Percentiles rank a stretch among this genome's conserved stretches.
phyloP scores from a whole-genome alignment of 2,113 vertebrate species.

The Pycnonotus jocosus region DNA sequence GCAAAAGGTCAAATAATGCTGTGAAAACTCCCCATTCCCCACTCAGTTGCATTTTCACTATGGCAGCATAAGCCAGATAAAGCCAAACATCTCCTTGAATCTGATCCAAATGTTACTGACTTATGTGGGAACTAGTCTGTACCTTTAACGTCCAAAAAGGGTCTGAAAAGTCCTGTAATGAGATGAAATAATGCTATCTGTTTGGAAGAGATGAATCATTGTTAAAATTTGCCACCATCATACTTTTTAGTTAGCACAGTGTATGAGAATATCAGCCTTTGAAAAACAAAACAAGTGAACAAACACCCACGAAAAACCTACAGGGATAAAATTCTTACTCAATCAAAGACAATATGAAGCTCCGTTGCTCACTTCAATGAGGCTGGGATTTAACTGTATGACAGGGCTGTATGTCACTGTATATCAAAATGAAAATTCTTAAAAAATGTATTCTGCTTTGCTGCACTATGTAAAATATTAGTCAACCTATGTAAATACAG shows the following conservation, averaged over 20 bases:
- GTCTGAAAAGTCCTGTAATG: background rate
- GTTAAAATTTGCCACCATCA: background rate
- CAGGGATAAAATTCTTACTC: background rate
- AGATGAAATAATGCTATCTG: background rate
- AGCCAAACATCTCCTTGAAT: conserved; percentile 3
- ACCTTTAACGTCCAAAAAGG: conserved; percentile 1
- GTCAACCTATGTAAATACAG: background rate
- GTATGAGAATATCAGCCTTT: background rate
- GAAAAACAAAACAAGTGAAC: background rate
- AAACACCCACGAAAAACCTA: background rate
- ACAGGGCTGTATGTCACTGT: background rate
- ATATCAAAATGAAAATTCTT: background rate
- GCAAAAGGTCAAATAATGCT: background rate
- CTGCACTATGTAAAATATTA: background rate
- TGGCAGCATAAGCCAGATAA: background rate
- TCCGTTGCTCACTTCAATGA: background rate
- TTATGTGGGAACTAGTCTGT: background rate
- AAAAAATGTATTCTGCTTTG: background rate
- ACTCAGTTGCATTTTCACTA: background rate
- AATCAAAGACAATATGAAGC: background rate
- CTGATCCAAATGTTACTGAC: background rate
- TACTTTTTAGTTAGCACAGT: background rate
- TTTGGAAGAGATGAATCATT: background rate
- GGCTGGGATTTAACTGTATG: background rate
- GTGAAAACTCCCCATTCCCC: background rate